Base-by-base conservation (phyloP, 2,113 vertebrate genomes). In the Gymnobelideus leadbeateri region DNA sequence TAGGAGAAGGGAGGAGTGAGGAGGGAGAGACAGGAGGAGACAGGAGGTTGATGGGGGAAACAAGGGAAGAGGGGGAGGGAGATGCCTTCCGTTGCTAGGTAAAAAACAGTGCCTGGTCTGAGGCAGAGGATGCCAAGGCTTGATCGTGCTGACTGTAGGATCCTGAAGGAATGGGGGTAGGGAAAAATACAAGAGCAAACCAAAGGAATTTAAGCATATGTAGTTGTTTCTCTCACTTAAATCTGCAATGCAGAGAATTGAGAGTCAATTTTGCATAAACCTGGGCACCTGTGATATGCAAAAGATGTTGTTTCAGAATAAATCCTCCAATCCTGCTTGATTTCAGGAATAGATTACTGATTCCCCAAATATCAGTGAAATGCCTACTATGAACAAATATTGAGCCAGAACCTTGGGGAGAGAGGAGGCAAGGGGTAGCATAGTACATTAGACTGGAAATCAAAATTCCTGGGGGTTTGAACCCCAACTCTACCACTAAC, bases 11-110 rank as follows among this genome's bases (percentile, higher is more conserved):
- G 12, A n/a, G 4, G 6, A 2, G 55, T 14, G n/a, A 84, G 4
- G n/a, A 16, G n/a, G 4, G 68, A 8, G 68, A 84, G n/a, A 9
- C 68, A 84, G n/a, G 68, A 84, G 68, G 68, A 84, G 37, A 21
- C 68, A 84, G n/a, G 16, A 84, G 68, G 19, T 21, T 23, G 68
- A 16, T 7, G 68, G 68, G 1, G 68, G 16, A 43, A 19, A 68
- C 28, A 37, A 0, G 68, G 19, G n/a, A 91, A 93, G 26, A 91
- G 8, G 57, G 4, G 8, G 25, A 55, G 55, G 19, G 5, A 92
- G 16, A 95, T 84, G 92, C 11, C 92, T 90, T 94, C 57, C 90
- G 90, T 96, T 96, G 95, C 95, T 92, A 96, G 89, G 94, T 93
- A 51, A 96, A 95, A 95, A 92, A 89, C 31, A 95, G 57, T 9